Evolutionary conservation across 2,888 invertebrate species (phyloP), one percentile per base, ranked within the genome.

Genomic region (Clunio marinus): DNA sequence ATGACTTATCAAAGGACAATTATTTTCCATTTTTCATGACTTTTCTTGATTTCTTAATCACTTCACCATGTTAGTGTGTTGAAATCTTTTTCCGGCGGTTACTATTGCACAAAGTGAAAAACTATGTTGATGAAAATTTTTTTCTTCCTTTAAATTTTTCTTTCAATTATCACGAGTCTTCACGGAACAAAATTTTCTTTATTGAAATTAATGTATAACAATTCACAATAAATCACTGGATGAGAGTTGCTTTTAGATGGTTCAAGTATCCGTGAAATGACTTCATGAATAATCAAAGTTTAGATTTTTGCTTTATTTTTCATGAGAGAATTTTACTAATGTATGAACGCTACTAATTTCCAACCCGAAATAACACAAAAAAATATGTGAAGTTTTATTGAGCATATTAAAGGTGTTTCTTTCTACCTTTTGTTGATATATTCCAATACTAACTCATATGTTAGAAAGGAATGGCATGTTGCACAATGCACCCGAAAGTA

Each of bases 221-320:
- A 41, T 41, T 41, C 41, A 41, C 41, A n/a, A 2, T 10, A 10
- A 41, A 41, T 41, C 41, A 58, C 57, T 28, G 25, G 32, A 59
- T 17, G 15, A 17, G 28, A 59, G 32, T 59, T 28, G 10, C 41
- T n/a, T 15, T 41, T 41, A 41, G 10, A 2, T 5, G 4, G 46
- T 63, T 63, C 13, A 63, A 63, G 22, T 63, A 27, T 63, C 63
- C 63, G 60, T 60, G 24, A 60, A 60, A 60, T 60, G 60, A 60
- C 60, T 37, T n/a, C n/a, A 37, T 60, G 60, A 60, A 60, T 37
- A 24, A 60, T 37, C 60, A 60, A 37, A 37, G 22, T 22, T 45
- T 15, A 15, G 25, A 27, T 46, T 62, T 24, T 62, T 35, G 1
- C 2, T 32, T 60, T 60, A 13, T 20, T 22, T 35, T 60, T 3